A percentile compares a stretch with the other conserved stretches of the same genome.
phyloP scores from a whole-genome alignment of 2,113 vertebrate species.

The Nannospalax galili region DNA sequence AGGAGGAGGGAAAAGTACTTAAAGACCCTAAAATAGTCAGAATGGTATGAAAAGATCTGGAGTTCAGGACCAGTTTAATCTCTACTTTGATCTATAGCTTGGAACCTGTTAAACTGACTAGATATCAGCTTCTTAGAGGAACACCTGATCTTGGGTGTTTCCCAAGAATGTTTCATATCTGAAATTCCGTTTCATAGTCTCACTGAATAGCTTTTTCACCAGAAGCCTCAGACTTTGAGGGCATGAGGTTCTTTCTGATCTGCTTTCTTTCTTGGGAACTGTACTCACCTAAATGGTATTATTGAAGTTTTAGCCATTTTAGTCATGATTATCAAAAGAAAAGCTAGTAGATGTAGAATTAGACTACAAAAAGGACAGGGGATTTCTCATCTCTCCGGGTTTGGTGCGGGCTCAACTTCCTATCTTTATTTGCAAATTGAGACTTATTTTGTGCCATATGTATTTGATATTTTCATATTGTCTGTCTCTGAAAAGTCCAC shows the following conservation, averaged over 20 bases:
- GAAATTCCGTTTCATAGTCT: neutral
- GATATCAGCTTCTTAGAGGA: neutral
- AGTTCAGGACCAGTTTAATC: neutral
- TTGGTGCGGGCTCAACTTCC: neutral
- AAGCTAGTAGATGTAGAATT: neutral
- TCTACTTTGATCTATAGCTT: neutral
- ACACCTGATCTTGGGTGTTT: neutral
- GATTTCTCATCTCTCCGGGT: neutral
- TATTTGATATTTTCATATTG: slow-evolving; percentile 31
- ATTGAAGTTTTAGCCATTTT: slow-evolving; percentile 15
- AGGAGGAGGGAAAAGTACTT: accelerated
- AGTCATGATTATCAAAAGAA: slow-evolving; percentile 20
- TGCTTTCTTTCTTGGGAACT: slow-evolving; percentile 33
- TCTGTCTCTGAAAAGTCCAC: neutral
- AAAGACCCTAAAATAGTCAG: neutral
- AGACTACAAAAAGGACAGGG: neutral
- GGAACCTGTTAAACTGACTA: neutral
- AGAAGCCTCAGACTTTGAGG: slow-evolving; percentile 23
- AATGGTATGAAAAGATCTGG: neutral
- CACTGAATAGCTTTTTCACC: neutral
- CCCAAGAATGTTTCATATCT: neutral
- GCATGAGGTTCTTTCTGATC: neutral
- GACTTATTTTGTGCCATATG: neutral
- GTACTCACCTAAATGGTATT: neutral
- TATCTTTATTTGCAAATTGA: neutral